Base-by-base conservation (phyloP, 1,140 invertebrate genomes). In the Drosophila asahinai region DNA sequence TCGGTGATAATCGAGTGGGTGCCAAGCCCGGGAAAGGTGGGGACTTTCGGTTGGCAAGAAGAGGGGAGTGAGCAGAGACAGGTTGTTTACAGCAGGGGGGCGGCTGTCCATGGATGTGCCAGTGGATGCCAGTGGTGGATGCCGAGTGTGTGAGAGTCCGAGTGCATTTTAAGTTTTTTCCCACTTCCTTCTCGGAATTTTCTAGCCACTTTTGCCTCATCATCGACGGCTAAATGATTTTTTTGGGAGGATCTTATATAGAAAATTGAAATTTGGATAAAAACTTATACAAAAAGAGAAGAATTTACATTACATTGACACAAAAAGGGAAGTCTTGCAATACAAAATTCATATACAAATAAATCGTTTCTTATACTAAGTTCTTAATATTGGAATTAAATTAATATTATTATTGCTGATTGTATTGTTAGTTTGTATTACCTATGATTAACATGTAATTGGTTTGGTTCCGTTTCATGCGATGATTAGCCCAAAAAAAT, bases 1-100 rank as follows among this genome's bases (percentile, higher is more conserved):
- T 87, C 84, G 84, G 84, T 87, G 84, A 87, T 87, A 87, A 87
- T 87, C 84, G 84, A 90, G 86, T 89, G 86, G 86, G 86, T 89
- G 86, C 84, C 77, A 90, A 84, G 75, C 62, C 59, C 45, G 22
- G 68, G 47, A 30, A 57, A 57, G 54, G 54, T 55, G 52, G 57
- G 61, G 40, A 36, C 19, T 43, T 43, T 62, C n/a, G 17, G 12
- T 14, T 40, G 14, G 14, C 12, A 19, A 17, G 43, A n/a, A 12
- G 40, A 22, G 51, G 30, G 19, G 14, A 27, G 49, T 1, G 49
- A 0, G 52, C 52, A 51, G 40, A 22, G 59, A 66, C 81, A 79
- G 81, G 66, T 72, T 89, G 84, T 76, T 89, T 78, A 77, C 77
- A 81, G 66, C 66, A 55, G 67, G 73, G 62, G 51, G 70, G 64